Base-by-base conservation (phyloP, 2,113 vertebrate species). In the Microtus richardsoni region DNA sequence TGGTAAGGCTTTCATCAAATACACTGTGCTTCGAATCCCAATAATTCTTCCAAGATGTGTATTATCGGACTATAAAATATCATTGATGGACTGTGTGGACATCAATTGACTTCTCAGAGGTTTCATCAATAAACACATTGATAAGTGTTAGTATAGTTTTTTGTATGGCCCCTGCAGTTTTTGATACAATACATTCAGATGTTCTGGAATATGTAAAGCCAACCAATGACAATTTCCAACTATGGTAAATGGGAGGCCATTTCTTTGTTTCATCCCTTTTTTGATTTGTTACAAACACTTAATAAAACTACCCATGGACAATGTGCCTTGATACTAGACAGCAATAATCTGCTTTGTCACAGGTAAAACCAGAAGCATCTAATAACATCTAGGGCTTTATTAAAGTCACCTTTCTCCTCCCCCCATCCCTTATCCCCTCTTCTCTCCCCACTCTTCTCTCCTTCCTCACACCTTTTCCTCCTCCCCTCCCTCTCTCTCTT, bases 31-130 rank as follows among this genome's bases (percentile, higher is more conserved):
- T 66, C 49, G 33, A 88, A 84, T 88, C 21, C 36, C 80, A 41
- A 44, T 78, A n/a, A 33, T 94, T 92, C 60, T 71, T 95, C 14
- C 89, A 74, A 54, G 52, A 91, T 89, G 88, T 22, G 21, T 41
- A 64, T 88, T 52, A 17, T 68, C 41, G 89, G 66, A 62, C n/a
- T 73, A 22, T 78, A 54, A 86, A 91, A 89, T 28, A 74, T 62
- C 47, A 24, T 3, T n/a, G 22, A 5, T 47, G 16, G 91, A 17
- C 64, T 71, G 80, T 68, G 11, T 74, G 82, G 91, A 60, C 19
- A 73, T 49, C 6, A 0, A 58, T 82, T 88, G 24, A 77, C 58
- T 91, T 93, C 90, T 73, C 70, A n/a, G 12, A 91, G 62, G 3
- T 68, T 70, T 91, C 62, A 13, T 62, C 68, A n/a, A 54, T 73